Base-by-base conservation (phyloP, 2,888 invertebrate species). In the Dynastes hyllus region DNA sequence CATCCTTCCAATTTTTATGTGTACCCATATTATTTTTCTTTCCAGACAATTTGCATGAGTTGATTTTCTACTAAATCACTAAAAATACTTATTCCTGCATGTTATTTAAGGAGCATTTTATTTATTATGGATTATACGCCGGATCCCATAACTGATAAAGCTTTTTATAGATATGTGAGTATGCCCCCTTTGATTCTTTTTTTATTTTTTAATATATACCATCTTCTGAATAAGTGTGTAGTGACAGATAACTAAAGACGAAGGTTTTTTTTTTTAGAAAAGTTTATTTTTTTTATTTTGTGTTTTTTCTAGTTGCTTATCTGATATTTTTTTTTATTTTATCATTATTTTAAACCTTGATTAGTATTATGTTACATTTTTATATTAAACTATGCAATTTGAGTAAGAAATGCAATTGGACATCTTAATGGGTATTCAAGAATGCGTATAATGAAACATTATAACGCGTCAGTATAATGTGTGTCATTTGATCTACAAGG, bases 111-210 rank as follows among this genome's bases (percentile, higher is more conserved):
- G 40, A 37, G 40, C 13, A 66, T 40, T 29, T 78, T 29, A 40
- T 76, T 67, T 78, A 76, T 37, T 75, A 73, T 79, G 78, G 79
- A 80, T 78, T 40, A 51, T 16, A 63, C 63, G 22, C 27, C 55
- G 77, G 61, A 77, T 3, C 3, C 80, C 13, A 66, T 79, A 77
- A 83, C 85, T 27, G 84, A 84, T n/a, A 84, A 85, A 83, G 86
- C 86, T 81, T 83, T 85, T 81, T 86, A 85, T 61, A 87, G 85
- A 86, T 87, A 87, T 79, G 88, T 88, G 85, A 88, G 87, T 87
- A 86, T 78, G 13, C 16, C 80, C 89, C 89, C 88, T 89, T 85
- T 89, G 85, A 82, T 85, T 88, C n/a, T 85, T 87, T 32, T 51
- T 22, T 51, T 27, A 32, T 40, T 53, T 50, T 70, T 37, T 1